These are phyloP conservation scores for Phalacrocorax aristotelis DNA, from an alignment of 2,113 vertebrate genomes.

Conservation along the genomic window DNA sequence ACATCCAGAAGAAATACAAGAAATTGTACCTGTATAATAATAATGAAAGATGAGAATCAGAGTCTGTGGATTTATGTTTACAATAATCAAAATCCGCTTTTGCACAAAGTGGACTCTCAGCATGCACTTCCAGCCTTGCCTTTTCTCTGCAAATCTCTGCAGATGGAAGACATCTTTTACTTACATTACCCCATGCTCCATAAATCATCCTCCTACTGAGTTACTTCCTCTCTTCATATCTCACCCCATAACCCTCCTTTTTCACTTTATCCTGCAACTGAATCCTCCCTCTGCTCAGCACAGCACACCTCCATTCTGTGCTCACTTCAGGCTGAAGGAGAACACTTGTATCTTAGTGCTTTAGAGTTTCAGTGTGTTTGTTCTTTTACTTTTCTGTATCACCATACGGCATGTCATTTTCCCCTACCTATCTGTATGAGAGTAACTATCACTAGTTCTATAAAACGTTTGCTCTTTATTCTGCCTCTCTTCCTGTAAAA, in stretches of 20 bases:
- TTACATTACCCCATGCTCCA: background rate
- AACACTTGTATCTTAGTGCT: background rate
- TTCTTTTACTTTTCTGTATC: background rate
- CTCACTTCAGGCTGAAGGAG: background rate
- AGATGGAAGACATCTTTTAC: background rate
- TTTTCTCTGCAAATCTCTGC: background rate
- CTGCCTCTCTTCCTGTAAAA: conserved; percentile 9
- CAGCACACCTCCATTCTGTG: background rate
- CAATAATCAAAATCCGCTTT: background rate
- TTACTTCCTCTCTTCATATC: background rate
- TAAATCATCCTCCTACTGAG: background rate
- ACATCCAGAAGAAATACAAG: background rate
- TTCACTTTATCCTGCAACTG: background rate
- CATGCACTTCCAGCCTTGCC: background rate
- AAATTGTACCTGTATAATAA: background rate
- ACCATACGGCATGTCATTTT: background rate
- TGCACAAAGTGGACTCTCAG: background rate
- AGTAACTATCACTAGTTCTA: background rate
- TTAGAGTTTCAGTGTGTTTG: background rate
- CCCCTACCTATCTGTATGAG: background rate
- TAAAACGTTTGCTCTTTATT: background rate
- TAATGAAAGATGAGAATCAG: background rate
- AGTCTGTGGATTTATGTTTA: background rate
- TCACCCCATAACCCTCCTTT: background rate
- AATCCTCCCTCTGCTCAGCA: background rate